Conservation (phyloP, 2,797 vertebrate species). For the Malurus leucopterus region DNA sequence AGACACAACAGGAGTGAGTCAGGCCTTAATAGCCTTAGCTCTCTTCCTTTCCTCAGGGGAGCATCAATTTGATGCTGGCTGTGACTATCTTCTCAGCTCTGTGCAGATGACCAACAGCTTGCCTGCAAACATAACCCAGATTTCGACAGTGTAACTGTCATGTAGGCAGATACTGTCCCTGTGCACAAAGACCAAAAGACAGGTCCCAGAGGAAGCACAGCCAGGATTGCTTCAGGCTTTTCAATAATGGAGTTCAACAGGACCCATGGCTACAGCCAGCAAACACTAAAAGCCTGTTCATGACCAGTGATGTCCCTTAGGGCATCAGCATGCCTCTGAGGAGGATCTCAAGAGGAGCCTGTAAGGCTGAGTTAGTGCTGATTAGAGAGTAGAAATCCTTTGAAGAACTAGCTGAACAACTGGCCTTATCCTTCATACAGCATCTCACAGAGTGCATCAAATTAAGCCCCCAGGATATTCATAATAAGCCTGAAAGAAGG, state of each 20-base stretch:
- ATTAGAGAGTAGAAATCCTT: constrained; percentile 27
- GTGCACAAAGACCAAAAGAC: not conserved
- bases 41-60: not conserved
- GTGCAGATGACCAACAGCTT: constrained; percentile 27
- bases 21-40: not conserved
- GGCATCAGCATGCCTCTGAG: not conserved
- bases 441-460: not conserved
- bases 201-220: not conserved
- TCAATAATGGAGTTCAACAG: not conserved
- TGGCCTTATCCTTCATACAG: constrained; percentile 17
- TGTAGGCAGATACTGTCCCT: not conserved
- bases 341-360: not conserved
- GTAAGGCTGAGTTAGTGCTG: constrained; percentile 4
- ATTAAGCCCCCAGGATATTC: not conserved
- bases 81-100: not conserved
- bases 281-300: not conserved
- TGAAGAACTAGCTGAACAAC: constrained; percentile 1
- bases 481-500: not conserved
- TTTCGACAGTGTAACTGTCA: not conserved
- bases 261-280: not conserved
- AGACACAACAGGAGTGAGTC: not conserved
- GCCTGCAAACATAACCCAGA: not conserved
- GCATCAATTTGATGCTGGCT: not conserved
- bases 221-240: not conserved
- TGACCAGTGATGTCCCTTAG: not conserved